Base-by-base conservation (phyloP, 2,797 vertebrate genomes). In the Botia kubotai region DNA sequence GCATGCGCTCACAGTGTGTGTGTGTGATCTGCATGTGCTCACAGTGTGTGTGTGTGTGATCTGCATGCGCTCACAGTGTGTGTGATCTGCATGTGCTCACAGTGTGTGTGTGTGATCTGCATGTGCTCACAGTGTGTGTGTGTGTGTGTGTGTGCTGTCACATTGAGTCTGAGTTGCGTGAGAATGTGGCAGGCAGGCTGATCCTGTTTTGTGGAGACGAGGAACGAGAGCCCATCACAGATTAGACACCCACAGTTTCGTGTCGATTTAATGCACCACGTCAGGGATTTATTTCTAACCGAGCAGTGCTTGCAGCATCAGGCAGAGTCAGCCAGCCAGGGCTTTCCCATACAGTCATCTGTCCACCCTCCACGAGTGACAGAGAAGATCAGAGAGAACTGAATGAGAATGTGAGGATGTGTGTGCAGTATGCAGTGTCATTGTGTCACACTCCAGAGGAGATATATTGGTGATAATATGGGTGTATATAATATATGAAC, bases 191-290 rank as follows among this genome's bases (percentile, higher is more conserved):
- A 93, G 91, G 81, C 82, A 91, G 91, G 90, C 91, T 93, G 93
- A 93, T 93, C 92, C 93, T 92, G 92, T 92, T 92, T 94, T 89
- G 93, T 91, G 89, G 86, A 84, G 88, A 85, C 89, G 90, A 90
- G 87, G 89, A 93, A 93, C 91, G 89, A 91, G 91, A 92, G 90
- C 90, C 93, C 90, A 91, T 90, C 90, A 90, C 90, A 91, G 92
- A 93, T 94, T 93, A 93, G 91, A 94, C 91, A 93, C 93, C 93
- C 93, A 93, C 93, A 89, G 93, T 89, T 93, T 93, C 90, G 89
- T 94, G 92, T 94, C 86, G 88, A 91, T 92, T 91, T 94, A 93
- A 95, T 92, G 91, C 89, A 86, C 91, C 91, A 90, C 92, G 91
- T 91, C 89, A 88, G 89, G 91, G 93, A 94, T 94, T 93, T 94